Evolutionary conservation across 1,140 invertebrate genomes (phyloP), one percentile per base, ranked within the genome.

Genomic region (Tetramorium simillimum): DNA sequence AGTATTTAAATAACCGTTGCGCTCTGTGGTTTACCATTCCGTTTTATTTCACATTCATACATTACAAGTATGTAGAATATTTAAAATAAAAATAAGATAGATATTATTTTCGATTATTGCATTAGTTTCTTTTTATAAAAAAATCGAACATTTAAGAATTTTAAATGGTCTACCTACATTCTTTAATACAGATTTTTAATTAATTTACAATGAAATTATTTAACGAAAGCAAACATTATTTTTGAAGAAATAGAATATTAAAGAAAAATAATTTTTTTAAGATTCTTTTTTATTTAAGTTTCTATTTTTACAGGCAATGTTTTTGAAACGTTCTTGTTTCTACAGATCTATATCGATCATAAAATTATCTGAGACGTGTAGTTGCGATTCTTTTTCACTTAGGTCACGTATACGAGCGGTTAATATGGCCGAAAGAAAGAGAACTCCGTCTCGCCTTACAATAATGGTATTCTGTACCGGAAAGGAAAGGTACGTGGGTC

Each of bases 391-490:
- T 46, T 77, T 63, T 77, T 77, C 33, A 46, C 16, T 14, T 46
- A 6, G 10, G 18, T 77, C 40, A 77, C 75, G 40, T 63, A 24
- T 46, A 7, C 14, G 2, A 28, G 14, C 33, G 6, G 14, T 40
- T 75, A 75, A 14, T 16, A 51, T 46, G 9, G 2, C 12, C 7
- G 5, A 62, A 40, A 77, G 40, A 62, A 77, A 60, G 21, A 77
- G 5, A 62, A 77, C 16, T 77, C n/a, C n/a, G 37, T 77, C 58
- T 63, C 75, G 24, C 4, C 21, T 77, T 63, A 63, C 58, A 62
- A 77, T 62, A 77, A 77, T 46, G 18, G 40, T 63, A 46, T 62
- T n/a, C 24, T 14, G 58, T n/a, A 77, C 56, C 75, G 58, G 37
- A 62, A 77, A 77, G 75, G 75, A 77, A 77, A 62, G 40, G 40